Conservation (phyloP, 2,888 invertebrate species). For the Cyclophora albipunctata region DNA sequence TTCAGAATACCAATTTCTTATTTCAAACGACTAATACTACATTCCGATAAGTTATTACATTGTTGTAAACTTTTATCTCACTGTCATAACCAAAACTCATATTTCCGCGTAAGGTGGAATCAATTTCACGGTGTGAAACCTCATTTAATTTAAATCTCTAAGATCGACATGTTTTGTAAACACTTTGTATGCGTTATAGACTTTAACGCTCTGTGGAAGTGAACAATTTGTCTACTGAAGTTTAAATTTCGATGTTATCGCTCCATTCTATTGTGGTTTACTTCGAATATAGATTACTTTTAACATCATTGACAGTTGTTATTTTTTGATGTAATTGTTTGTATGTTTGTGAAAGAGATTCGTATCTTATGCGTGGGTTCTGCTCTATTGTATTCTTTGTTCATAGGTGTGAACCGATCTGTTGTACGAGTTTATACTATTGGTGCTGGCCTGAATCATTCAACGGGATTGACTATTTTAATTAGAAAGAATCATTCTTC, state of each 20-base stretch:
- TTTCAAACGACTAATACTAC: no score
- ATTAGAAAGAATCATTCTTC: no score
- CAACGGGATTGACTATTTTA: no score
- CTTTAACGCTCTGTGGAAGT: slow-evolving; percentile 41
- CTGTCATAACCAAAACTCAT: no score
- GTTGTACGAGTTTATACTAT: slow-evolving; percentile 9
- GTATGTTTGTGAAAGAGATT: slow-evolving; percentile 17
- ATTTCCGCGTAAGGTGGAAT: slow-evolving; percentile 37
- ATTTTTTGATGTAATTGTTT: slow-evolving; percentile 34
- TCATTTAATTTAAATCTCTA: slow-evolving; percentile 38
- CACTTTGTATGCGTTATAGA: slow-evolving; percentile 33
- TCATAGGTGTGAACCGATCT: slow-evolving; percentile 9
- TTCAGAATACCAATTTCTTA: no score
- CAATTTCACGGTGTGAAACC: slow-evolving; percentile 58
- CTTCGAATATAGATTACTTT: slow-evolving; percentile 47
- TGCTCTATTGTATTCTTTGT: slow-evolving; percentile 6
- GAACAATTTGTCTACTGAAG: slow-evolving; percentile 60
- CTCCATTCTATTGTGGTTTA: slow-evolving; percentile 41
- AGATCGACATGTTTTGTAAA: slow-evolving; percentile 70
- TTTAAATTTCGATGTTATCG: slow-evolving; percentile 63
- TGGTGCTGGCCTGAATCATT: not conserved
- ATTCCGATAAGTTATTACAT: no score
- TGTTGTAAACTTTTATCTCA: no score
- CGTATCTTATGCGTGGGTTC: slow-evolving; percentile 19
- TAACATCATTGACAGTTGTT: slow-evolving; percentile 34